Evolutionary conservation across 2,113 vertebrate genomes (phyloP).

Genomic region (Ibidorhyncha struthersii): DNA sequence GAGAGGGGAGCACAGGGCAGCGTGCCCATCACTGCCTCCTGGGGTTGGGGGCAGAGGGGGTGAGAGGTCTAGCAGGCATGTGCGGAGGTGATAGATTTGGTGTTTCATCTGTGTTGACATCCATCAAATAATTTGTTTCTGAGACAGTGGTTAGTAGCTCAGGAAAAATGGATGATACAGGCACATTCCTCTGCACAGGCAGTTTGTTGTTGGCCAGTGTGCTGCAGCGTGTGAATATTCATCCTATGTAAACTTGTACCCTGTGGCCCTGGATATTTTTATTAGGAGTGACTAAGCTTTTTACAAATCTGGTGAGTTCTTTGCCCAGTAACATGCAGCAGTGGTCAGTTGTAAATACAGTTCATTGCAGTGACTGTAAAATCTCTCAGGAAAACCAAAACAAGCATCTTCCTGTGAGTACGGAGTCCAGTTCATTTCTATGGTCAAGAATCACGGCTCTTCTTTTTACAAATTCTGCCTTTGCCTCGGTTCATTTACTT

Average conservation of each 20-base stretch:
- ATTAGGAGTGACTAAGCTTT: not conserved
- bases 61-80: not conserved
- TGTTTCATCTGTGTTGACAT: not conserved
- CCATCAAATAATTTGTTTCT: not conserved
- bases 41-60: accelerated
- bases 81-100: not conserved
- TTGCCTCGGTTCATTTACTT: not conserved
- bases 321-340: not conserved
- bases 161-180: not conserved
- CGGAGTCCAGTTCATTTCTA: not conserved
- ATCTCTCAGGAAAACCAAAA: not conserved
- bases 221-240: not conserved
- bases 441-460: not conserved
- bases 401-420: not conserved
- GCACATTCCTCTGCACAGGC: not conserved
- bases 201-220: not conserved
- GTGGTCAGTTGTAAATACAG: not conserved
- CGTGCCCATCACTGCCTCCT: not conserved
- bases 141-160: not conserved
- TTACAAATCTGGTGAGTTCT: not conserved
- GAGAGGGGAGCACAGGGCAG: not conserved
- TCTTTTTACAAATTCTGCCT: not conserved
- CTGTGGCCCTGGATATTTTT: not conserved
- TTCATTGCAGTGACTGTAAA: not conserved
- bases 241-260: not conserved